Percentiles rank a stretch among this genome's conserved stretches.
phyloP scores from a whole-genome alignment of 1,140 invertebrate species.

The Drosophila punjabiensis region DNA sequence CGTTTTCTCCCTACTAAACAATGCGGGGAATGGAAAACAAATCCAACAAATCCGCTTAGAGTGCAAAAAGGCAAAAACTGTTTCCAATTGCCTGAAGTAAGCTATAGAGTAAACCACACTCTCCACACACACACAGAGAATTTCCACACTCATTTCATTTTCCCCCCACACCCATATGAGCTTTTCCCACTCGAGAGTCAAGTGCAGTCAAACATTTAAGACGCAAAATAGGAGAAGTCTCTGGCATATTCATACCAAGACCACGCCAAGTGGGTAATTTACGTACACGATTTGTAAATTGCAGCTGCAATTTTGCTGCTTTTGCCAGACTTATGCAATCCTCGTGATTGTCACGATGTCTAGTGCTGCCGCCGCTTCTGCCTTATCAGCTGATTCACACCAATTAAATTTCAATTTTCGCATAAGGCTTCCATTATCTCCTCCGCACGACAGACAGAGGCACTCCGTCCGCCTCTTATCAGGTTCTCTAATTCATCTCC shows the following conservation, averaged over 20 bases:
- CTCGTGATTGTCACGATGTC: constrained; percentile 65
- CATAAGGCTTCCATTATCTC: constrained; percentile 22
- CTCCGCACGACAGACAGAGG: background rate
- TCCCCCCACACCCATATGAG: background rate
- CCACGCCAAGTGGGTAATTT: constrained; percentile 36
- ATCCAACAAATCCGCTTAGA: constrained; percentile 57
- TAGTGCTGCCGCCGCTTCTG: constrained; percentile 15
- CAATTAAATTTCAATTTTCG: constrained; percentile 50
- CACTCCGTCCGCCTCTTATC: constrained; percentile 18
- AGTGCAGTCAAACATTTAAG: constrained; percentile 65
- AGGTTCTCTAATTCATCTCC: constrained; percentile 35
- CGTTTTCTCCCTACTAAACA: constrained; percentile 16
- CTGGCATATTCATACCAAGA: constrained; percentile 27
- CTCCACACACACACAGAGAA: background rate
- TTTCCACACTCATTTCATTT: constrained; percentile 5
- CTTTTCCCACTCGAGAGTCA: constrained; percentile 51
- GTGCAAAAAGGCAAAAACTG: constrained; percentile 42
- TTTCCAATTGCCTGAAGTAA: constrained; percentile 36
- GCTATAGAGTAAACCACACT: constrained; percentile 9
- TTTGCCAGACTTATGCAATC: constrained; percentile 39
- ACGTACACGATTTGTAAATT: constrained; percentile 12
- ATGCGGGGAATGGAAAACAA: constrained; percentile 22
- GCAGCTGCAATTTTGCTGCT: constrained; percentile 31
- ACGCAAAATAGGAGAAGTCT: constrained; percentile 34
- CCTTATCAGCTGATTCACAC: constrained; percentile 48